Percentiles rank a stretch among this genome's conserved stretches.
phyloP scores from a whole-genome alignment of 2,113 vertebrate species.

The Ariopsis seemanni region DNA sequence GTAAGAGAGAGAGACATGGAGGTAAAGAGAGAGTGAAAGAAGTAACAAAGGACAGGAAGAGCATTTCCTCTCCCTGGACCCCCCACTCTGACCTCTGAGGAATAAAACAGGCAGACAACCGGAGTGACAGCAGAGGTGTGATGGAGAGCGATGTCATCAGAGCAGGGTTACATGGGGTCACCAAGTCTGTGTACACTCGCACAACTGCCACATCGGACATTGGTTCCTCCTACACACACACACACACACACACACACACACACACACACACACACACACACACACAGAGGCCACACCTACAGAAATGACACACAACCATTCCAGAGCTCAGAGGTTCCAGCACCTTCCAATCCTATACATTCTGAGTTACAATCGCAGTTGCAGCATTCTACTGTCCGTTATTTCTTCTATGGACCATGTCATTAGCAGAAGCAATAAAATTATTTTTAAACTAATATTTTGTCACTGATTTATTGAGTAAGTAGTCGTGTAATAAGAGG shows the following conservation, averaged over 20 bases:
- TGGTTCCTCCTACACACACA: neutral
- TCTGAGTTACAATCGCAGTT: neutral
- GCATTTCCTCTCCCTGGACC: neutral
- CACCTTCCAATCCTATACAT: neutral
- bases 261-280: neutral
- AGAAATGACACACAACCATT: neutral
- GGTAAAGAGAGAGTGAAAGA: neutral
- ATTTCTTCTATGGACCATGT: no score
- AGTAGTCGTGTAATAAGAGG: no score
- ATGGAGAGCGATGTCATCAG: conserved; percentile 17
- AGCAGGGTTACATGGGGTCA: conserved; percentile 12
- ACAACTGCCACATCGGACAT: neutral
- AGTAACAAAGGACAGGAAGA: neutral
- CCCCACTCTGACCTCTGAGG: conserved; percentile 12
- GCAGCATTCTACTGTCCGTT: no score
- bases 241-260: neutral
- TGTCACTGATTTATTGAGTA: no score
- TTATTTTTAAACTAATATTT: no score
- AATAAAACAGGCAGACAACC: conserved; percentile 22
- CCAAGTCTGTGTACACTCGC: neutral
- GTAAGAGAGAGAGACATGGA: neutral
- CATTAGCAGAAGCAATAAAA: no score
- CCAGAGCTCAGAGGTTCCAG: neutral
- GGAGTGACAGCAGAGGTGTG: neutral
- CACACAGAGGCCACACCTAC: neutral